Conservation (phyloP, 2,797 vertebrate genomes). For the Microtus agrestis region DNA sequence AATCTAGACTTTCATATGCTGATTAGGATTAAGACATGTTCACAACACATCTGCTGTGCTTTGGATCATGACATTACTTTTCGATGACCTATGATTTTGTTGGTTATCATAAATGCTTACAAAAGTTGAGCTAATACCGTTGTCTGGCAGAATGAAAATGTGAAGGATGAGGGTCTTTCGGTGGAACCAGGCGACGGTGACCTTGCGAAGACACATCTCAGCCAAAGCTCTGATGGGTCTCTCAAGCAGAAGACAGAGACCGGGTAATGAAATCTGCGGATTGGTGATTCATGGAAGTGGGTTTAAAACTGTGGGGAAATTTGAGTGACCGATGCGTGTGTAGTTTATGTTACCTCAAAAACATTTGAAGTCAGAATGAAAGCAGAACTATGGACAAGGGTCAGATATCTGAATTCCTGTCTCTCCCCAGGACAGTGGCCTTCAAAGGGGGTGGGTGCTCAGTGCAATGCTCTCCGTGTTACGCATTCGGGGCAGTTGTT, state of each 20-base stretch:
- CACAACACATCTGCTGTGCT: neutral
- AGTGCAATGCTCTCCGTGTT: slow-evolving; percentile 55
- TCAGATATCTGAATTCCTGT: slow-evolving; percentile 16
- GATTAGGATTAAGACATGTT: neutral
- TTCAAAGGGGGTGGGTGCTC: slow-evolving; percentile 57
- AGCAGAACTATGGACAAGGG: neutral
- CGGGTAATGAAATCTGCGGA: slow-evolving; percentile 66
- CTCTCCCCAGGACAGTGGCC: neutral
- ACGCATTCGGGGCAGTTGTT: slow-evolving; percentile 19
- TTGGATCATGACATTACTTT: slow-evolving; percentile 25
- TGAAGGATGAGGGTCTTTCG: slow-evolving; percentile 44
- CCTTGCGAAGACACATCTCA: neutral
- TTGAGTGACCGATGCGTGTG: slow-evolving; percentile 10
- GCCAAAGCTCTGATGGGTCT: neutral
- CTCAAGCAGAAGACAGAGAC: slow-evolving; percentile 76
- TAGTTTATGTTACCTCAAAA: slow-evolving; percentile 46
- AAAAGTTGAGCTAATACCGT: slow-evolving; percentile 1
- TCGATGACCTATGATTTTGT: slow-evolving; percentile 38
- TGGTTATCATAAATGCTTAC: slow-evolving; percentile 1
- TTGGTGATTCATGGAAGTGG: neutral
- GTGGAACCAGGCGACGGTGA: slow-evolving; percentile 44
- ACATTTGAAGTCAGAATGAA: slow-evolving; percentile 52
- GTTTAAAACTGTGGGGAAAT: slow-evolving; percentile 2
- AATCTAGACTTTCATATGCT: neutral
- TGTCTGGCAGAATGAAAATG: slow-evolving; percentile 64